These are phyloP conservation scores for Scaptomyza cyrtandrae DNA, from an alignment of 2,888 invertebrate genomes.

Conservation along the genomic window DNA sequence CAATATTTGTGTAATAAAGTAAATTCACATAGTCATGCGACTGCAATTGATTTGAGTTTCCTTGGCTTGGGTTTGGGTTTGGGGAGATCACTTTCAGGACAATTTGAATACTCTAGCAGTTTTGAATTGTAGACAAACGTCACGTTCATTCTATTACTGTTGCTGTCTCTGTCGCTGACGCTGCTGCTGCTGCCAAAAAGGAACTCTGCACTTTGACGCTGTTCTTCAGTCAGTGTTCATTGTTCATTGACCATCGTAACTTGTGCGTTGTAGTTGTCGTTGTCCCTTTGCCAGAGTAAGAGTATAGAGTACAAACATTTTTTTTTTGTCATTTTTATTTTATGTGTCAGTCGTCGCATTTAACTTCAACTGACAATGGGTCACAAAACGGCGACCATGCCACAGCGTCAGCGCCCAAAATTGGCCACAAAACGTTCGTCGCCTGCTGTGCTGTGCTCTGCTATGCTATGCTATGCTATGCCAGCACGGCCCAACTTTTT, in stretches of 20 bases:
- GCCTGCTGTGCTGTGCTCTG: constrained; percentile 57
- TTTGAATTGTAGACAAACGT: constrained; percentile 48
- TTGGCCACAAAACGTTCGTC: constrained; percentile 76
- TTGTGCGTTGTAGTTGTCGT: constrained; percentile 35
- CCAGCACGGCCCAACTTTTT: constrained; percentile 56
- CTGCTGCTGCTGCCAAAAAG: constrained; percentile 8
- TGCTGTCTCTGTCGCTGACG: too few relatives aligned
- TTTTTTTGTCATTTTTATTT: constrained; percentile 32
- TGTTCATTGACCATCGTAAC: constrained; percentile 48
- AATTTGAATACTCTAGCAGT: constrained; percentile 29
- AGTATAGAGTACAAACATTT: neutral
- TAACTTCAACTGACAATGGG: constrained; percentile 68
- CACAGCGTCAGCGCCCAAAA: constrained; percentile 49
- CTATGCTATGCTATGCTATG: constrained; percentile 49
- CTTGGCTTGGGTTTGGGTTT: neutral
- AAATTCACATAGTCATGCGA: constrained; percentile 4
- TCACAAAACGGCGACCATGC: constrained; percentile 54
- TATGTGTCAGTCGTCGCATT: constrained; percentile 64
- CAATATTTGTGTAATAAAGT: constrained; percentile 12
- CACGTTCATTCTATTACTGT: constrained; percentile 27
- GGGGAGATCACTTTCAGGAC: constrained; percentile 11
- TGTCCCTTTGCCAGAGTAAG: constrained; percentile 8
- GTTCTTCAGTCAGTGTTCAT: constrained; percentile 23
- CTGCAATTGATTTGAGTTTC: constrained; percentile 6
- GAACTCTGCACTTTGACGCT: constrained; percentile 20